phyloP scores from a whole-genome alignment of 1,140 invertebrate species.

The Paralvinella palmiformis region DNA sequence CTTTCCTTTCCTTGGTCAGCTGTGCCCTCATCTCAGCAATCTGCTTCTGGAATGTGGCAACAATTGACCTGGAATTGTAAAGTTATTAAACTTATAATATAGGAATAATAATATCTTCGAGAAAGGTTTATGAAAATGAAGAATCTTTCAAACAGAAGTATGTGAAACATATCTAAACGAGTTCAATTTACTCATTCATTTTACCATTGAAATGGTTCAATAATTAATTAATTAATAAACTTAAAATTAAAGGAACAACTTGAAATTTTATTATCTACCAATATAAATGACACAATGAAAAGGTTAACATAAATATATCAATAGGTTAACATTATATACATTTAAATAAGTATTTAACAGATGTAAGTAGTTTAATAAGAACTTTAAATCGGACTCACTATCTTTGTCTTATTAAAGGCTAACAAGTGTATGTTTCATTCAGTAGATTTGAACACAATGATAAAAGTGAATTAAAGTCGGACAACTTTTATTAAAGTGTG shows the following conservation, averaged over 20 bases:
- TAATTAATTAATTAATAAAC: not conserved
- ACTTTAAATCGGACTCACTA: too few relatives aligned
- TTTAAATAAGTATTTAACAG: too few relatives aligned
- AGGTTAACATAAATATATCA: too few relatives aligned
- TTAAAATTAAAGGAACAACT: not conserved
- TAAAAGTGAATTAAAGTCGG: too few relatives aligned
- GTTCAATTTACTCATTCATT: not conserved
- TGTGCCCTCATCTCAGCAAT: conserved; percentile 40
- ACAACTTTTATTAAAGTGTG: too few relatives aligned
- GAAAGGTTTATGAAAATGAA: not conserved
- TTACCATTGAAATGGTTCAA: not conserved
- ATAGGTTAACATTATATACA: too few relatives aligned
- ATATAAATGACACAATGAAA: too few relatives aligned
- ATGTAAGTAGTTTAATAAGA: too few relatives aligned
- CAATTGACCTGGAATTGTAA: conserved; percentile 32
- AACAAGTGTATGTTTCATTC: too few relatives aligned
- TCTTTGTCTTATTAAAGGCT: too few relatives aligned
- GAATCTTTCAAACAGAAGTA: not conserved
- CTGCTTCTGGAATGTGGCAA: conserved; percentile 38
- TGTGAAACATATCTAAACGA: not conserved
- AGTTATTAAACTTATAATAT: not conserved
- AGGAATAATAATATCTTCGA: not conserved
- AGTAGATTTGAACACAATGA: too few relatives aligned
- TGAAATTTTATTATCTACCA: not conserved
- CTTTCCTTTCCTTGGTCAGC: conserved; percentile 39